phyloP scores from a whole-genome alignment of 1,140 invertebrate species.

The Drosophila setifemur region DNA sequence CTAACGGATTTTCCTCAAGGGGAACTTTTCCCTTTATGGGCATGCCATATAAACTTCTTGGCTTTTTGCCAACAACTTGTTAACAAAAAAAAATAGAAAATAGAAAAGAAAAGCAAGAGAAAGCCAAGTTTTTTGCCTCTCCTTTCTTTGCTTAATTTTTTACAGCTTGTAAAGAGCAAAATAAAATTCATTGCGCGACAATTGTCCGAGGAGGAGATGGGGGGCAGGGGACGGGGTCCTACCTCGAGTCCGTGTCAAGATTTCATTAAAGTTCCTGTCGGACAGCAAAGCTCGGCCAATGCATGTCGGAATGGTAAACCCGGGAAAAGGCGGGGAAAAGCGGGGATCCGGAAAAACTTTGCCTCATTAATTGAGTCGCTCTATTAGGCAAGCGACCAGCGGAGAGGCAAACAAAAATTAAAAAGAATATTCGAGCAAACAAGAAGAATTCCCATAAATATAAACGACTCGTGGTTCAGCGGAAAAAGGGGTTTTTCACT shows the following conservation, averaged over 20 bases:
- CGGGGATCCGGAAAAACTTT: slow-evolving; percentile 50
- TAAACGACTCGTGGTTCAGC: slow-evolving; percentile 50
- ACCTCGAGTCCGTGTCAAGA: slow-evolving; percentile 63
- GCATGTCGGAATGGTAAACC: slow-evolving; percentile 23
- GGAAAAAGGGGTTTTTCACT: not conserved
- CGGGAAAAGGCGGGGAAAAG: not conserved
- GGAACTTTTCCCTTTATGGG: slow-evolving; percentile 43
- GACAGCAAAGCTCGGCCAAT: slow-evolving; percentile 61
- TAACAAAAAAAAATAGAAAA: slow-evolving; percentile 25
- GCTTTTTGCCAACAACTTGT: slow-evolving; percentile 75
- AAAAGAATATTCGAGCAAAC: slow-evolving; percentile 18
- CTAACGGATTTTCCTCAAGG: slow-evolving; percentile 56
- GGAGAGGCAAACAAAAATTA: slow-evolving; percentile 16
- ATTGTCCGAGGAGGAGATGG: slow-evolving; percentile 24
- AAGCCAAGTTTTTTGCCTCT: slow-evolving; percentile 37
- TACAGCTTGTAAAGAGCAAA: slow-evolving; percentile 64
- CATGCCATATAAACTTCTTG: slow-evolving; percentile 57
- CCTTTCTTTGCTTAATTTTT: slow-evolving; percentile 34
- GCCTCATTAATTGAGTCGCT: slow-evolving; percentile 75
- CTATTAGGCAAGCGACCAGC: slow-evolving; percentile 55
- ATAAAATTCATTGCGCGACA: slow-evolving; percentile 78
- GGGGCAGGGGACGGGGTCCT: slow-evolving; percentile 1
- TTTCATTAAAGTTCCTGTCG: slow-evolving; percentile 66
- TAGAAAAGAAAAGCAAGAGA: slow-evolving; percentile 15
- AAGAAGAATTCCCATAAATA: slow-evolving; percentile 65